These are phyloP conservation scores for Pharmacophagus antenor DNA, from an alignment of 2,888 invertebrate species.

Conservation along the genomic window DNA sequence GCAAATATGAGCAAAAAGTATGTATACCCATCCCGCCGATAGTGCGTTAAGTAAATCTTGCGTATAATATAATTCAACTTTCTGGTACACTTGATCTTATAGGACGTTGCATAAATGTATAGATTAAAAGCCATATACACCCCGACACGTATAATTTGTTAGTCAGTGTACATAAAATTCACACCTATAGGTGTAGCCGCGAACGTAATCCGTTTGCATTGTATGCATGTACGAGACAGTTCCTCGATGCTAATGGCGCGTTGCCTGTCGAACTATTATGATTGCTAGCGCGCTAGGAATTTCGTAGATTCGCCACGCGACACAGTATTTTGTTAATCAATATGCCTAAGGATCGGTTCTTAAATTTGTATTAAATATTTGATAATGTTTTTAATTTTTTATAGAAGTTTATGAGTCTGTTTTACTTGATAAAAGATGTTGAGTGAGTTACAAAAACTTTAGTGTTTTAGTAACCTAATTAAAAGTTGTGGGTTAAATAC, in stretches of 20 bases:
- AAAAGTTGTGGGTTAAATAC: too few species aligned
- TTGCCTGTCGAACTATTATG: conserved; percentile 39
- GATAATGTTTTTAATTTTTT: too few species aligned
- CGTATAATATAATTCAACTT: too few species aligned
- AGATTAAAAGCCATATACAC: conserved; percentile 10
- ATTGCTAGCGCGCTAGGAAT: conserved; percentile 28
- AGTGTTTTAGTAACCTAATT: too few species aligned
- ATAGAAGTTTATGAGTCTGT: too few species aligned
- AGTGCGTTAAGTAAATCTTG: not conserved
- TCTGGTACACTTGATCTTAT: not conserved
- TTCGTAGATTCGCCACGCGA: conserved; percentile 12
- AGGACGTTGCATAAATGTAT: conserved; percentile 11
- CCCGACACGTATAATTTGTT: conserved; percentile 23
- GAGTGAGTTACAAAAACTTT: too few species aligned
- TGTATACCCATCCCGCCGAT: too few species aligned
- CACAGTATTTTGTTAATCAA: too few species aligned
- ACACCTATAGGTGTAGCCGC: conserved; percentile 22
- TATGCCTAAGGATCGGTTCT: not conserved
- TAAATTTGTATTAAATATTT: too few species aligned
- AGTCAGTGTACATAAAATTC: conserved; percentile 25
- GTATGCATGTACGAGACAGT: conserved; percentile 29
- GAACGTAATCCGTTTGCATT: conserved; percentile 28
- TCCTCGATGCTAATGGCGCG: conserved; percentile 35
- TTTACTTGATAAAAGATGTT: too few species aligned
- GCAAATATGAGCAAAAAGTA: too few species aligned